These are phyloP conservation scores for Saguinus imperator DNA, from an alignment of 2,113 vertebrate species.

Conservation along the genomic window DNA sequence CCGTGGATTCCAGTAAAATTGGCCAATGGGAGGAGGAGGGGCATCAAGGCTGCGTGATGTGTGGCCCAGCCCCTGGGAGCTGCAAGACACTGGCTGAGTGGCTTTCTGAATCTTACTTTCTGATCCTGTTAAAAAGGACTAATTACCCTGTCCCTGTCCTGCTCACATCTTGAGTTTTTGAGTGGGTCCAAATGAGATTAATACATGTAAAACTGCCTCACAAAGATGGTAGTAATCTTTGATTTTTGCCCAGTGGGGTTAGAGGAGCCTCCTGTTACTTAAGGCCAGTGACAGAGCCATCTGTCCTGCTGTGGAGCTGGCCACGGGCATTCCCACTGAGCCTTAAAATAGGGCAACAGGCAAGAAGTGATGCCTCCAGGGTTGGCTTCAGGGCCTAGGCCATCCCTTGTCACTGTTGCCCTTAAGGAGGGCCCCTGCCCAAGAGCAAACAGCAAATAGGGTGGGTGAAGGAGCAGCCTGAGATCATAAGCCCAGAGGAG, in stretches of 20 bases:
- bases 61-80: fast-evolving
- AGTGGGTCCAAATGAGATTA: not conserved
- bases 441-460: not conserved
- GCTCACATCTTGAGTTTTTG: not conserved
- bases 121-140: not conserved
- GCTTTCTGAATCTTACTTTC: not conserved
- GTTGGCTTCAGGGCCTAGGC: not conserved
- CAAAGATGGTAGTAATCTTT: not conserved
- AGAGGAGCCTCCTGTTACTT: not conserved
- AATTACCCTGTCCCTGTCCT: not conserved
- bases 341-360: too few relatives aligned
- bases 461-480: not conserved
- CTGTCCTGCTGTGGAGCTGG: not conserved
- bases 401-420: not conserved
- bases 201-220: fast-evolving
- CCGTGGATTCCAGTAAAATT: fast-evolving
- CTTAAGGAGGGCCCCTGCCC: not conserved
- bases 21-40: too few relatives aligned
- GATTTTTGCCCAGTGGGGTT: not conserved
- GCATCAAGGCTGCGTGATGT: too few relatives aligned
- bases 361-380: too few relatives aligned
- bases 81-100: fast-evolving
- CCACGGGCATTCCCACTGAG: fast-evolving
- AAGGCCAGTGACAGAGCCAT: not conserved
- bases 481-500: not conserved